These are phyloP conservation scores for Chironomus striatipennis DNA, from an alignment of 1,140 invertebrate species.

Conservation along the genomic window DNA sequence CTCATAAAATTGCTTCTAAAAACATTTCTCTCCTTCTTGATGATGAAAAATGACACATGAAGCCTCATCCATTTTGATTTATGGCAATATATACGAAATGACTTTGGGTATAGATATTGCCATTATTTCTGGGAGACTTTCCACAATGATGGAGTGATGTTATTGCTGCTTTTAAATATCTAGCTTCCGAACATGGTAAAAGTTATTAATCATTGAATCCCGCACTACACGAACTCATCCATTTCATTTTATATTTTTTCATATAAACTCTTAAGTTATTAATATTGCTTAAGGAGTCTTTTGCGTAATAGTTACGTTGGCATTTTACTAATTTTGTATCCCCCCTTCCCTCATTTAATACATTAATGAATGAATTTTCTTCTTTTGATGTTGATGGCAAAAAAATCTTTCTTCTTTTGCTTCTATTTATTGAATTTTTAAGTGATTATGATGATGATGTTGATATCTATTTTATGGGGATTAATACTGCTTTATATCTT, in stretches of 20 bases:
- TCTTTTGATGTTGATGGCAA: neutral
- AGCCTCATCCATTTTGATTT: constrained; percentile 16
- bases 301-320: constrained; percentile 1
- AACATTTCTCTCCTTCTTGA: neutral
- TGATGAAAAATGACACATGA: constrained; percentile 12
- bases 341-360: neutral
- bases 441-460: neutral
- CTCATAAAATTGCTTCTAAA: neutral
- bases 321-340: neutral
- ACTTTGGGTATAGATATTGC: constrained; percentile 4
- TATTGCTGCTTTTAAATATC: neutral
- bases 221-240: neutral
- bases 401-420: neutral
- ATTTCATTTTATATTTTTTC: neutral
- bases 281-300: constrained; percentile 9
- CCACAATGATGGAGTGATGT: neutral
- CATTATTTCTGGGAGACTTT: constrained; percentile 1
- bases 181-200: neutral
- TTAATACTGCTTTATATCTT: too few relatives aligned
- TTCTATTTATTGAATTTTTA: neutral
- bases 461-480: too few relatives aligned
- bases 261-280: neutral
- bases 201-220: neutral
- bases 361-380: neutral
- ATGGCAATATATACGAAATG: neutral